Evolutionary conservation across 1,140 invertebrate genomes (phyloP).

Genomic region (Sinella curviseta): DNA sequence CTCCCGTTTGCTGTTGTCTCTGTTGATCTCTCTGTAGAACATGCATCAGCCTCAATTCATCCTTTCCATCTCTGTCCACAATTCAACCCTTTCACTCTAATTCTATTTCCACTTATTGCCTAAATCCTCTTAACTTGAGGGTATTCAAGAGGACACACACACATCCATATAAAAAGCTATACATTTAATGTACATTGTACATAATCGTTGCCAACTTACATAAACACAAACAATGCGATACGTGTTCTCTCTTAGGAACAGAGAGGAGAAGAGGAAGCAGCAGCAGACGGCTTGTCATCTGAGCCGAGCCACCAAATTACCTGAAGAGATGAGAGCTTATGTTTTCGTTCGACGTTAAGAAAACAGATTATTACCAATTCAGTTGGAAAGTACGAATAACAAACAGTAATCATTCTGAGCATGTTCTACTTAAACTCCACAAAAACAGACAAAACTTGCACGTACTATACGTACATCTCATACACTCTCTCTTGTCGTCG

Average conservation of each 20-base stretch:
- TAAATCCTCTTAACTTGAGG: conserved; percentile 15
- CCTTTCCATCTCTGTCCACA: conserved; percentile 9
- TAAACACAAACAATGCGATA: background rate
- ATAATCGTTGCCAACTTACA: no score
- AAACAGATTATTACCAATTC: background rate
- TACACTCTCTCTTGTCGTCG: no score
- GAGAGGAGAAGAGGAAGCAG: no score
- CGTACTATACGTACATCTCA: background rate
- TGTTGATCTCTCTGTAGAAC: conserved; percentile 6
- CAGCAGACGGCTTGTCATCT: background rate
- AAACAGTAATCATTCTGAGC: background rate
- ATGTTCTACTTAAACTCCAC: background rate
- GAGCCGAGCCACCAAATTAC: background rate
- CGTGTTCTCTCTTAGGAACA: background rate
- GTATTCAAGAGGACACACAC: conserved; percentile 6
- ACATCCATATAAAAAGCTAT: no score
- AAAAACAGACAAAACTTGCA: background rate
- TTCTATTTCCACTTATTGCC: conserved; percentile 5
- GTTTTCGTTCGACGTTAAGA: background rate
- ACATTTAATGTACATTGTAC: no score
- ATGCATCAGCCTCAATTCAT: conserved; percentile 12
- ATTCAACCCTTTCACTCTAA: conserved; percentile 19
- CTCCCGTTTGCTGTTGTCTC: background rate
- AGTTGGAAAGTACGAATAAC: background rate
- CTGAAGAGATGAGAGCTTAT: conserved; percentile 1